Conservation (phyloP, 2,888 invertebrate species). For the Sphaerolaimus hirsutus region DNA sequence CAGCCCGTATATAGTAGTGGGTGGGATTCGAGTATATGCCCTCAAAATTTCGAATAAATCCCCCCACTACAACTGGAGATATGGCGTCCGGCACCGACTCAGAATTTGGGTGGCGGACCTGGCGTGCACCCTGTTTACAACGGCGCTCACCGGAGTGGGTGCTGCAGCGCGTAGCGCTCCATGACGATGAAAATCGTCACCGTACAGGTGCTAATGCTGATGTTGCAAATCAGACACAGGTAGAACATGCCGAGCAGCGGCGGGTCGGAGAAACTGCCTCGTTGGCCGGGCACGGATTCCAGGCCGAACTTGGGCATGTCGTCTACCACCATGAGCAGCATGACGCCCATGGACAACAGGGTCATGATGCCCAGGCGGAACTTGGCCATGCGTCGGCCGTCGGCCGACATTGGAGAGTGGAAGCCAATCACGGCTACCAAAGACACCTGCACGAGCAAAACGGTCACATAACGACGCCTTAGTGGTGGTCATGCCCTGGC, state of each 20-base stretch:
- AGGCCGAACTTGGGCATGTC: slow-evolving; percentile 30
- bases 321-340: slow-evolving; percentile 32
- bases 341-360: slow-evolving; percentile 30
- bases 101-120: no score
- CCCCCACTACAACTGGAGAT: no score
- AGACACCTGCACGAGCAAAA: slow-evolving; percentile 29
- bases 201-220: slow-evolving; percentile 19
- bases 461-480: no score
- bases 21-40: no score
- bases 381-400: slow-evolving; percentile 22
- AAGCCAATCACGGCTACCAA: slow-evolving; percentile 33
- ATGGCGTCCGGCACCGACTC: no score
- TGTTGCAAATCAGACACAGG: slow-evolving; percentile 18
- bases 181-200: slow-evolving; percentile 19
- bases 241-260: slow-evolving; percentile 29
- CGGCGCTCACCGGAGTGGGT: background rate
- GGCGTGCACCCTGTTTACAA: no score
- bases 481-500: no score
- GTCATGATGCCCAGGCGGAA: slow-evolving; percentile 32
- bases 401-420: slow-evolving; percentile 32
- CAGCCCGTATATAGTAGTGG: no score
- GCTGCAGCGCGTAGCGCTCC: slow-evolving; percentile 16
- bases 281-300: slow-evolving; percentile 19
- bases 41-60: no score
- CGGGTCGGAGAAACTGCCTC: slow-evolving; percentile 29